Conservation (phyloP, 2,113 vertebrate species). For the Martes martes region DNA sequence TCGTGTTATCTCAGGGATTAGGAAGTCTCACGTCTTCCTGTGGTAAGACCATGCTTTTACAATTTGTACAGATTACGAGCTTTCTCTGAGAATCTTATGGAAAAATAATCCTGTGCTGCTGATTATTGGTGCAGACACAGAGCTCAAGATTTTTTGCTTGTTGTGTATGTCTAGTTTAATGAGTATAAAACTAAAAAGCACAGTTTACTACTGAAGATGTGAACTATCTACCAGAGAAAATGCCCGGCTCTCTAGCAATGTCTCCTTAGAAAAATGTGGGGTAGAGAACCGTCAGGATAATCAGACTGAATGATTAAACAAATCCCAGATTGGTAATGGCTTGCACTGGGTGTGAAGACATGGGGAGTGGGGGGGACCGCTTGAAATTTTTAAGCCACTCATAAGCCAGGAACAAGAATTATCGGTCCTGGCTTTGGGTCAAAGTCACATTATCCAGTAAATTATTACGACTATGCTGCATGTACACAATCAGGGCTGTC, state of each 20-base stretch:
- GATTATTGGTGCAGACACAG: not conserved
- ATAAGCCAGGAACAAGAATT: not conserved
- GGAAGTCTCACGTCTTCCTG: not conserved
- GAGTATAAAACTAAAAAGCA: not conserved
- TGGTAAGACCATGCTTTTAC: not conserved
- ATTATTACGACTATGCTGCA: not conserved
- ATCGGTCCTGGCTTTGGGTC: not conserved
- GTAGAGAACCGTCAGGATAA: not conserved
- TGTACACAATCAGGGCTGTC: not conserved
- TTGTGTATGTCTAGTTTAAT: not conserved
- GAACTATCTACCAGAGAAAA: not conserved
- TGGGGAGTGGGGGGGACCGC: not conserved
- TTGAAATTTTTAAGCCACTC: not conserved
- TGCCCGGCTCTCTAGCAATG: not conserved
- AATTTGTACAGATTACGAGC: not conserved
- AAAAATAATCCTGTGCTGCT: not conserved
- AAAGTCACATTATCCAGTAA: not conserved
- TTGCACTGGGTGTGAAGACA: not conserved
- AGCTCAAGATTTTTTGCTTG: slow-evolving; percentile 1
- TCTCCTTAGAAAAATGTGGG: not conserved
- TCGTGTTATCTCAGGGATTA: not conserved
- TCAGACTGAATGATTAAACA: not conserved
- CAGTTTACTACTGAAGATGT: not conserved
- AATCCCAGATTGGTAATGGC: not conserved
- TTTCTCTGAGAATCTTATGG: not conserved